These are phyloP conservation scores for Bruchidius siliquastri DNA, from an alignment of 2,888 invertebrate species.

Conservation along the genomic window DNA sequence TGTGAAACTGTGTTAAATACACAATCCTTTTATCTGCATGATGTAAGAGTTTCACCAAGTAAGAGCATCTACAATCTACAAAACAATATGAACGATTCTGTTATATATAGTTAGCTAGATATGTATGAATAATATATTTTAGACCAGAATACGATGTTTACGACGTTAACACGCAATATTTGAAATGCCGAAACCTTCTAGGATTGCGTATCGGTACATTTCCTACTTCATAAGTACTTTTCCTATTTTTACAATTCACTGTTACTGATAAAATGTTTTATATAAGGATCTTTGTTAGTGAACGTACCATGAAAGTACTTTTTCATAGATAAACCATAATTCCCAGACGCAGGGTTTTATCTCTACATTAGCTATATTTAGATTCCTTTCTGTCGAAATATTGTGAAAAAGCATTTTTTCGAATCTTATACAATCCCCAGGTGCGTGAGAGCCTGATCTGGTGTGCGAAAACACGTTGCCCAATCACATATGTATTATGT, in stretches of 20 bases:
- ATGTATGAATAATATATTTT: not conserved
- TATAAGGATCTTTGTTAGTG: not conserved
- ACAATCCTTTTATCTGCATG: no score
- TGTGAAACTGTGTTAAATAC: no score
- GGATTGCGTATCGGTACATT: not conserved
- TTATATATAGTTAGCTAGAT: no score
- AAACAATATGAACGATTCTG: no score
- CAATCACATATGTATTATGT: not conserved
- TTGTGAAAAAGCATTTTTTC: not conserved
- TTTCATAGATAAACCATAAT: not conserved
- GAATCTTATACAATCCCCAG: not conserved
- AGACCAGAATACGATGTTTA: not conserved
- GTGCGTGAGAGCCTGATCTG: not conserved
- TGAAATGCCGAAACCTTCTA: not conserved
- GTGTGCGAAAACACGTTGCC: not conserved
- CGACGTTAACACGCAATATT: not conserved
- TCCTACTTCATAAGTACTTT: not conserved
- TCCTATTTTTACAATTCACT: not conserved
- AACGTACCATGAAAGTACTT: not conserved
- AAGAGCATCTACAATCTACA: no score
- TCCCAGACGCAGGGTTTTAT: not conserved
- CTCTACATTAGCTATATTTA: not conserved
- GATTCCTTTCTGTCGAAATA: not conserved
- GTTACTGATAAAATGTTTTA: not conserved
- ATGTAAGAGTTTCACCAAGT: no score